phyloP scores from a whole-genome alignment of 2,113 vertebrate species.

The Tragelaphus strepsiceros region DNA sequence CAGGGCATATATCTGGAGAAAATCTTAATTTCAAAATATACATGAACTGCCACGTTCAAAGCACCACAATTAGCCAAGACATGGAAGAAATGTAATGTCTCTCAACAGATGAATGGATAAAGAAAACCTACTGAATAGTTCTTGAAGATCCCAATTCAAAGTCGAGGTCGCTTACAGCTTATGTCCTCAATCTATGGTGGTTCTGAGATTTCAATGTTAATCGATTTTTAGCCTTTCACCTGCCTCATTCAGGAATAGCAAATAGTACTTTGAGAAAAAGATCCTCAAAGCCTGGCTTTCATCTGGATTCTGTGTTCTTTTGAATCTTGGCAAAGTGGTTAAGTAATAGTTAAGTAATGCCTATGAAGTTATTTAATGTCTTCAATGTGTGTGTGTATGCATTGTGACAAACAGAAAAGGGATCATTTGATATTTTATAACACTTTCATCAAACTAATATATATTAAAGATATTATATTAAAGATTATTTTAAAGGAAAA shows the following conservation, averaged over 20 bases:
- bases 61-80: not conserved
- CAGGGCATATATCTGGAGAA: not conserved
- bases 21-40: not conserved
- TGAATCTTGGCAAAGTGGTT: not conserved
- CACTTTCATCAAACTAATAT: not conserved
- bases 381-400: not conserved
- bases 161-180: not conserved
- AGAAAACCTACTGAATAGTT: not conserved
- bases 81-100: not conserved
- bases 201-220: not conserved
- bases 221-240: not conserved
- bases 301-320: not conserved
- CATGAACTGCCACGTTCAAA: rapidly evolving
- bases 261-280: not conserved
- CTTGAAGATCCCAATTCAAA: not conserved
- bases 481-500: not conserved
- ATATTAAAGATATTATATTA: not conserved
- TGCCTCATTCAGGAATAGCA: not conserved
- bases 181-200: not conserved
- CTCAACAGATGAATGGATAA: not conserved
- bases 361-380: not conserved
- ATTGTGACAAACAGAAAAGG: not conserved
- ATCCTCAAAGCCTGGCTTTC: not conserved
- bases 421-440: not conserved
- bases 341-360: not conserved